A percentile compares a stretch with the other conserved stretches of the same genome.
These are phyloP conservation scores for Sarcophaga peregrina DNA, from an alignment of 1,140 invertebrate species.

Conservation along the genomic window DNA sequence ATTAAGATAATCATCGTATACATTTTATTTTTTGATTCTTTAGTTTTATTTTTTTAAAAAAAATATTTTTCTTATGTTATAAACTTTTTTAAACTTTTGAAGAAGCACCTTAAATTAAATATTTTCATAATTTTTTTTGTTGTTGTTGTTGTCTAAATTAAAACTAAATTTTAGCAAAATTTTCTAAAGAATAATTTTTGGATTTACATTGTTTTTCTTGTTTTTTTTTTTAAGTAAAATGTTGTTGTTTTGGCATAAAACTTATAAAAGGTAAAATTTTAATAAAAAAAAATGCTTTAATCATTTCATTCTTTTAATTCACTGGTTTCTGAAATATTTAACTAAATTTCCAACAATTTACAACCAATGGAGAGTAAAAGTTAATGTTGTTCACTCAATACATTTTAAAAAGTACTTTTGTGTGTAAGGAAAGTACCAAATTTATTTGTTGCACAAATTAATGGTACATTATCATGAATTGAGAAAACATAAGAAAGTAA, in stretches of 20 bases:
- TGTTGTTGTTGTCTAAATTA: background rate
- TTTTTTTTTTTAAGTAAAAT: background rate
- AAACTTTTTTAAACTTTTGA: background rate
- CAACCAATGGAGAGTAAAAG: too few relatives aligned
- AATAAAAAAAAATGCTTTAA: background rate
- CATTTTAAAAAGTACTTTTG: too few relatives aligned
- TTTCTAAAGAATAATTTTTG: constrained; percentile 38
- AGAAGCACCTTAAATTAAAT: constrained; percentile 5
- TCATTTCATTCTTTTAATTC: constrained; percentile 2
- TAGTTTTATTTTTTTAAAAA: background rate
- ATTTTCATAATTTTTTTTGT: constrained; percentile 5
- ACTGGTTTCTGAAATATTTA: background rate
- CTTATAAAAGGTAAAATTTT: background rate
- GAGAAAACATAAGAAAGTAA: too few relatives aligned
- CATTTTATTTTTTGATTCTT: background rate
- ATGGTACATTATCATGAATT: too few relatives aligned
- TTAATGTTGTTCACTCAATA: too few relatives aligned
- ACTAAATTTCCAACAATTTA: too few relatives aligned
- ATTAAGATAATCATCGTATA: background rate
- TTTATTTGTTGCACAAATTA: too few relatives aligned
- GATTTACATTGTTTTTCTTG: background rate
- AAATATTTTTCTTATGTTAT: background rate
- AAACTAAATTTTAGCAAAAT: constrained; percentile 10
- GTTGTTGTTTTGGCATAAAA: background rate
- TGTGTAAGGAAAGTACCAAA: too few relatives aligned